phyloP scores from a whole-genome alignment of 2,888 invertebrate species.

The Ophioninae sp. region DNA sequence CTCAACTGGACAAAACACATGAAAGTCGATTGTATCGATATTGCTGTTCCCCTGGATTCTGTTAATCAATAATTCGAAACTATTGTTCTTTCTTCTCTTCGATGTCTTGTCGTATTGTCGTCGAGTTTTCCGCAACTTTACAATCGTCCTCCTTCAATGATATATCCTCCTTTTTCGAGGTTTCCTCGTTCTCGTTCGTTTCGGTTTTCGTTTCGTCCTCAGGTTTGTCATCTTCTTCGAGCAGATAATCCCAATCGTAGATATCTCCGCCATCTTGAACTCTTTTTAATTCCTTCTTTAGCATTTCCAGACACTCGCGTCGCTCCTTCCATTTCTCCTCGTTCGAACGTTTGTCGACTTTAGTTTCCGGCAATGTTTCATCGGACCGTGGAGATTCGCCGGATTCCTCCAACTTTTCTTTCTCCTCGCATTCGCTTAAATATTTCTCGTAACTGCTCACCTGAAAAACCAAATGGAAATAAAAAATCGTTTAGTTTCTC shows the following conservation, averaged over 20 bases:
- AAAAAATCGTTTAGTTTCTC: no score
- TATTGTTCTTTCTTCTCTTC: constrained; percentile 67
- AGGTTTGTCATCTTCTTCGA: constrained; percentile 80
- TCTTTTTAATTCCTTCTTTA: constrained; percentile 76
- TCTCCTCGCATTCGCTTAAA: constrained; percentile 75
- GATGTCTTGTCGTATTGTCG: constrained; percentile 25
- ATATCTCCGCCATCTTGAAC: constrained; percentile 76
- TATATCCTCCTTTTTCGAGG: constrained; percentile 41
- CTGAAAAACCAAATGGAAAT: constrained; percentile 58
- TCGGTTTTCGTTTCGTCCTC: constrained; percentile 78
- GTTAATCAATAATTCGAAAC: neutral
- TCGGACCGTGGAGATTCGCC: constrained; percentile 34
- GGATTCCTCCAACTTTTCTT: constrained; percentile 68
- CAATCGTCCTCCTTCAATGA: constrained; percentile 27
- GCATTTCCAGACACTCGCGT: constrained; percentile 76
- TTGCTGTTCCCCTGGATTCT: neutral
- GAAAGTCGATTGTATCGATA: no score
- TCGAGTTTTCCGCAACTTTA: constrained; percentile 17
- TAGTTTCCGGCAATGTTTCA: constrained; percentile 15
- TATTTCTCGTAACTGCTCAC: constrained; percentile 77
- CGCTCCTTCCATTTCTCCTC: constrained; percentile 76
- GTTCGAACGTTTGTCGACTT: constrained; percentile 37
- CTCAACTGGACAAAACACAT: no score
- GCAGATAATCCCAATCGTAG: constrained; percentile 75
- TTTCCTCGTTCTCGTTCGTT: constrained; percentile 23